Evolutionary conservation across 37 sponge, comb jelly and placozoan genomes (phyloP).

Genomic region (Cladorhizidae sp.): DNA sequence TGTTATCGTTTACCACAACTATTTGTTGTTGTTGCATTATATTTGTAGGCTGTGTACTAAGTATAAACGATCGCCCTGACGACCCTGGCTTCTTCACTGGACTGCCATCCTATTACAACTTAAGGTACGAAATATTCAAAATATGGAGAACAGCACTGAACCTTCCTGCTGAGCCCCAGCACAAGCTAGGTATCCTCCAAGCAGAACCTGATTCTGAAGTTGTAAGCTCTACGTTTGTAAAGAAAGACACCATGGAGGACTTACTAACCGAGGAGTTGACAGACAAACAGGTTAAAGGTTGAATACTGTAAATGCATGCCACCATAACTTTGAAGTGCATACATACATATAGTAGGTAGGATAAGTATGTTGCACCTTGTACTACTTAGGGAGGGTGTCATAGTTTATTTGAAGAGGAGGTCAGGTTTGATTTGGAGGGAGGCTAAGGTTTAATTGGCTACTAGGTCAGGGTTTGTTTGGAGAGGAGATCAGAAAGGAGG

Average conservation of each 20-base stretch:
- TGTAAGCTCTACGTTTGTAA: slow-evolving; percentile 10
- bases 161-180: not conserved
- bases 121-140: slow-evolving; percentile 24
- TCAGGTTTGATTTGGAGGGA: too few species aligned
- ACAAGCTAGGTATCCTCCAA: not conserved
- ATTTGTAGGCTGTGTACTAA: slow-evolving; percentile 4
- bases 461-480: too few species aligned
- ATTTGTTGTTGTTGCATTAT: too few species aligned
- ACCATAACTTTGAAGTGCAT: too few species aligned
- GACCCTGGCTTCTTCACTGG: slow-evolving; percentile 85
- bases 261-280: slow-evolving; percentile 45
- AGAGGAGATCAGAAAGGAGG: too few species aligned
- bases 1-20: too few species aligned
- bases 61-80: slow-evolving; percentile 50
- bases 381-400: too few species aligned
- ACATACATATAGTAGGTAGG: too few species aligned
- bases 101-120: slow-evolving; percentile 57
- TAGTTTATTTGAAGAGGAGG: too few species aligned
- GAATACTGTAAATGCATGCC: too few species aligned
- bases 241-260: slow-evolving; percentile 23
- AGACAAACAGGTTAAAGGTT: slow-evolving; percentile 49
- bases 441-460: too few species aligned
- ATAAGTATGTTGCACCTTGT: too few species aligned
- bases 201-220: not conserved
- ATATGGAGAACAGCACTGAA: not conserved